Conservation (phyloP, 2,113 vertebrate species). For the Raja brachyura region DNA sequence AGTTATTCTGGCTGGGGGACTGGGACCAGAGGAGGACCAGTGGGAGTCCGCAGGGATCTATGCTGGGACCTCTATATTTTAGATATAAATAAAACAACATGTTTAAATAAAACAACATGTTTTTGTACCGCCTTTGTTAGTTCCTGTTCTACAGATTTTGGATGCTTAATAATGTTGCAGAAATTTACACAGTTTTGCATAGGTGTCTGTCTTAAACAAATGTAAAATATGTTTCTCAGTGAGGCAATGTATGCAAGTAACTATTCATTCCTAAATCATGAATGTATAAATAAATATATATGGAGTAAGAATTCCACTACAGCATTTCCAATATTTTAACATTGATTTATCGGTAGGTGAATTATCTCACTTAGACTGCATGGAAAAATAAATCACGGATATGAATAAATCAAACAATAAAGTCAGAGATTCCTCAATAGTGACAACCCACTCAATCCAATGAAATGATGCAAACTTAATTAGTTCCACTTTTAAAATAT, state of each 20-base stretch:
- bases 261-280: conserved; percentile 2
- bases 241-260: too few species aligned
- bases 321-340: conserved; percentile 6
- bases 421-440: not conserved
- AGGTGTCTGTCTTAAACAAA: not conserved
- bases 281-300: not conserved
- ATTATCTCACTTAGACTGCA: not conserved
- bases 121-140: not conserved
- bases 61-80: too few species aligned
- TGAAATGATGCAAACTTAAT: not conserved
- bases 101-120: not conserved
- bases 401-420: not conserved
- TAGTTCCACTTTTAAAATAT: not conserved
- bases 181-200: not conserved
- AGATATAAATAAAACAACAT: not conserved
- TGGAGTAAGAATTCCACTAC: not conserved
- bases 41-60: too few species aligned
- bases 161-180: not conserved
- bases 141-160: not conserved
- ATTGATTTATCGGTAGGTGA: conserved; percentile 3
- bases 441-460: not conserved
- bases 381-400: conserved; percentile 4
- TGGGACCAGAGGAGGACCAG: too few species aligned
- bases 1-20: too few species aligned
- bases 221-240: not conserved